phyloP scores from a whole-genome alignment of 2,888 invertebrate genomes.

The Augiades crinisus region DNA sequence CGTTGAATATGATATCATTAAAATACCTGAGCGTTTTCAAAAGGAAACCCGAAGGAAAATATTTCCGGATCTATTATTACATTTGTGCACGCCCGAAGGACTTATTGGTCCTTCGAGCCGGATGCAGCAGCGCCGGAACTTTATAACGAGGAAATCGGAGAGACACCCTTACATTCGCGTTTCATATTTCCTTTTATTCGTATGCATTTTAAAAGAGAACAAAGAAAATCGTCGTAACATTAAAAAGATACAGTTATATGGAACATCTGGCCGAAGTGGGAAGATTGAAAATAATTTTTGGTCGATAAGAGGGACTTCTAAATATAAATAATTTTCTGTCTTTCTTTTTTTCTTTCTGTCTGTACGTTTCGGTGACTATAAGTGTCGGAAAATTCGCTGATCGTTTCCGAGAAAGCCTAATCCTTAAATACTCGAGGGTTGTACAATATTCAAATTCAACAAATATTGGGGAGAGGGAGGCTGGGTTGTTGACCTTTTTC shows the following conservation, averaged over 20 bases:
- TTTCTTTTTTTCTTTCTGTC: too few relatives aligned
- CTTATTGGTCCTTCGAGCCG: conserved; percentile 59
- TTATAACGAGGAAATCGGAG: conserved; percentile 61
- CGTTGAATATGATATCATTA: neutral
- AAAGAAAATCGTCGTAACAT: conserved; percentile 9
- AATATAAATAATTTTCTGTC: too few relatives aligned
- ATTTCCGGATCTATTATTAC: conserved; percentile 53
- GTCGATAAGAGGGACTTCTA: too few relatives aligned
- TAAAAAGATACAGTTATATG: too few relatives aligned
- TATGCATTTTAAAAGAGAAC: conserved; percentile 1
- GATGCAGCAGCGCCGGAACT: conserved; percentile 58
- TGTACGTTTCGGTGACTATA: too few relatives aligned
- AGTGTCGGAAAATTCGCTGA: conserved; percentile 21
- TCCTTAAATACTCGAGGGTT: conserved; percentile 58
- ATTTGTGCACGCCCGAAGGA: conserved; percentile 47
- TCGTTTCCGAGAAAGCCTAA: conserved; percentile 58
- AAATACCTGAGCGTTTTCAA: conserved; percentile 3
- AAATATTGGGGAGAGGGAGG: conserved; percentile 59
- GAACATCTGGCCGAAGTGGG: too few relatives aligned
- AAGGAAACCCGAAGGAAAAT: conserved; percentile 6
- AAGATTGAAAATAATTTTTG: too few relatives aligned
- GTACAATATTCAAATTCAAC: conserved; percentile 68
- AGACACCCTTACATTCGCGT: conserved; percentile 7
- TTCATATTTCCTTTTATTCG: conserved; percentile 11
- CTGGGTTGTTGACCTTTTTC: conserved; percentile 66